A percentile compares a stretch with the other conserved stretches of the same genome.
These are phyloP conservation scores for Peromyscus attwateri DNA, from an alignment of 2,797 vertebrate species.

Conservation along the genomic window DNA sequence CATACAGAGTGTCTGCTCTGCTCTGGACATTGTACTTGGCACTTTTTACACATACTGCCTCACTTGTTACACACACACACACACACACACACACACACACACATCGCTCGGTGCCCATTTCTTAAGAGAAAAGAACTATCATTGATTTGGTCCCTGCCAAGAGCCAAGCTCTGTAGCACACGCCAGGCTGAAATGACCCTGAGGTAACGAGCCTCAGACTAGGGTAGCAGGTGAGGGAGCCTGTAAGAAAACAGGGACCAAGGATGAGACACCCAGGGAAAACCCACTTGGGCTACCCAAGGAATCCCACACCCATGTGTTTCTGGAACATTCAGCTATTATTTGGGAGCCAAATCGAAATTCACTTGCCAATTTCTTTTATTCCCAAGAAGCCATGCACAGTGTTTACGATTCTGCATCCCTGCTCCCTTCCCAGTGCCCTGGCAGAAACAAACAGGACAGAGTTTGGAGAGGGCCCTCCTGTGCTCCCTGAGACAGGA, in stretches of 20 bases:
- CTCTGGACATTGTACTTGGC: not conserved
- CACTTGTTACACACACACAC: not conserved
- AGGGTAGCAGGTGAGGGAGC: not conserved
- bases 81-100: not conserved
- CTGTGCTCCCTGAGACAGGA: slow-evolving; percentile 9
- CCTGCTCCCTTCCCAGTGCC: slow-evolving; percentile 40
- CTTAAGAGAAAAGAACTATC: slow-evolving; percentile 35
- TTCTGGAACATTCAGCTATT: slow-evolving; percentile 71
- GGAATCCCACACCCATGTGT: slow-evolving; percentile 61
- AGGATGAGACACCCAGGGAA: not conserved
- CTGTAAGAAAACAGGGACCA: not conserved
- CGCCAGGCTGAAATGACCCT: not conserved
- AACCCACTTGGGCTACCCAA: slow-evolving; percentile 57
- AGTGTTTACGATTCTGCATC: slow-evolving; percentile 57
- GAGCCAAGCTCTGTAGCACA: not conserved
- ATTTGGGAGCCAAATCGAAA: slow-evolving; percentile 66
- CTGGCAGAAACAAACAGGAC: slow-evolving; percentile 52
- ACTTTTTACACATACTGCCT: not conserved
- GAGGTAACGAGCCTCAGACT: not conserved
- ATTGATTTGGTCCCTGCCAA: slow-evolving; percentile 23
- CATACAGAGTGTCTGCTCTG: not conserved
- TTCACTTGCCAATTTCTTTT: slow-evolving; percentile 70
- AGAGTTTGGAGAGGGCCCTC: not conserved
- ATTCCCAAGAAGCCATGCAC: slow-evolving; percentile 55
- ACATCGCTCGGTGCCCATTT: not conserved